Evolutionary conservation across 2,113 vertebrate genomes (phyloP), one percentile per base, ranked within the genome.

Genomic region (Pogona vitticeps): DNA sequence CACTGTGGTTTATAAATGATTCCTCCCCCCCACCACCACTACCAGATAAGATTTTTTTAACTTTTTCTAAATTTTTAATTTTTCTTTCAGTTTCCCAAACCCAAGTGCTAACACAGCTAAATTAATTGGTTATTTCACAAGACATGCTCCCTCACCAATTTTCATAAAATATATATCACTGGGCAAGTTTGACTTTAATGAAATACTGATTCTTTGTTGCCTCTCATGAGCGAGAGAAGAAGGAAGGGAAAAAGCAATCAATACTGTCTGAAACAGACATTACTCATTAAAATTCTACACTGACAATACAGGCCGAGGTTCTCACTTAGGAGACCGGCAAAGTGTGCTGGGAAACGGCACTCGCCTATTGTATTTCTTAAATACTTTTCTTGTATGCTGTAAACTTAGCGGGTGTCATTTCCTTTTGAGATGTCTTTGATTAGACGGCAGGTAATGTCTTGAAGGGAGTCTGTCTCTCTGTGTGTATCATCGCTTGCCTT

Each of bases 261-360:
- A 95, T 95, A 94, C 0, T 0, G 89, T 68, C 91, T 93, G 93
- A 91, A 93, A 82, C 68, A 92, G 93, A 89, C 88, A 90, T 88
- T 90, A 87, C 93, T 95, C 93, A 93, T 95, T 95, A 95, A 93
- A 94, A 92, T 72, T 89, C 90, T 83, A 92, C 88, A 88, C 88
- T 94, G 93, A 89, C 93, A 91, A 91, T 94, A 86, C 76, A 76
- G 88, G 33, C 73, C 17, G 58, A 61, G 92, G 88, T 89, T 80
- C 80, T 92, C 93, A 89, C 91, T 81, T 65, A 0, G 8, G 84
- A 88, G 90, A 78, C 85, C 88, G 40, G 89, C 80, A 86, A 63
- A 80, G 87, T 82, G 87, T 28, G 84, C 82, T 73, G 88, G 80
- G 84, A 76, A 92, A 93, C 84, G 88, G 83, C 92, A 84, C 86